Conservation (phyloP, 30 jellyfish, hydroid and myxozoan species). For the Catostylus mosaicus region DNA sequence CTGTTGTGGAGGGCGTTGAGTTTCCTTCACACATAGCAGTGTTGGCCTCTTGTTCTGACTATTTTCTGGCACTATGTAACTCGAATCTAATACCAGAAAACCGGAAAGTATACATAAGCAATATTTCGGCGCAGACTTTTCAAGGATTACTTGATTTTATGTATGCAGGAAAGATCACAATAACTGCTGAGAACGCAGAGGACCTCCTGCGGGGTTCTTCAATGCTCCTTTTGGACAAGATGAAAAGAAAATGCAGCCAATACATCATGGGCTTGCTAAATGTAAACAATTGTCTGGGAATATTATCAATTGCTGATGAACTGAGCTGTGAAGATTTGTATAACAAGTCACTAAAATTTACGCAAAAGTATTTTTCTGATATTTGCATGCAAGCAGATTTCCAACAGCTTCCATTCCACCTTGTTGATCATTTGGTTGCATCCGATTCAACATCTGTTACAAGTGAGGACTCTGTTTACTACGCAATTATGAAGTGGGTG, state of each 20-base stretch:
- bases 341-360: constrained; percentile 59
- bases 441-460: constrained; percentile 79
- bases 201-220: constrained; percentile 90
- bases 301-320: constrained; percentile 80
- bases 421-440: constrained; percentile 38
- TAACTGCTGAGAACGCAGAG: constrained; percentile 74
- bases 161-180: constrained; percentile 75
- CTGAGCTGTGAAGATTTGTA: constrained; percentile 68
- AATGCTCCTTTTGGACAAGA: constrained; percentile 71
- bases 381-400: constrained; percentile 68
- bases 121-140: constrained; percentile 63
- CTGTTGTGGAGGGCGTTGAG: constrained; percentile 69
- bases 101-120: constrained; percentile 50
- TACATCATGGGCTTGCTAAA: constrained; percentile 66
- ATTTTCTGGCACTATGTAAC: constrained; percentile 84
- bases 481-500: constrained; percentile 74
- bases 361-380: constrained; percentile 68
- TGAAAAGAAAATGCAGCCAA: constrained; percentile 72
- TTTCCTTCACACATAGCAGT: constrained; percentile 82
- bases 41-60: constrained; percentile 84
- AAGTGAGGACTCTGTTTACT: constrained; percentile 72
- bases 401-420: constrained; percentile 58
- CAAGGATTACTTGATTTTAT: constrained; percentile 65
- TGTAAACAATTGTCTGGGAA: constrained; percentile 74
- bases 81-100: constrained; percentile 61